Evolutionary conservation across 2,888 invertebrate genomes (phyloP).

Genomic region (Branchellion lobata): DNA sequence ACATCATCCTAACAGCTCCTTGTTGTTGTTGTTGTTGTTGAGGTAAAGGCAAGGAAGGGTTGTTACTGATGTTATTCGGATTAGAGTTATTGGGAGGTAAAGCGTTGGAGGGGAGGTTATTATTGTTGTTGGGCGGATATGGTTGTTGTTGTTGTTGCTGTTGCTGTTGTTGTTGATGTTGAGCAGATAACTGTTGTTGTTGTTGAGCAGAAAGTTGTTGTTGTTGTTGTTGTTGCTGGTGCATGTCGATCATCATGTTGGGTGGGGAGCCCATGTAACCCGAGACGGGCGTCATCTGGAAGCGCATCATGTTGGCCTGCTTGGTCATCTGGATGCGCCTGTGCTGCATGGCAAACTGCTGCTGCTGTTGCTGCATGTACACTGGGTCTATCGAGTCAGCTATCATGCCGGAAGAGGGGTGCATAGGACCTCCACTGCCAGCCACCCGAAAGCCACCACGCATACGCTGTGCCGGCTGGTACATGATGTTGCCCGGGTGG

Average conservation of each 20-base stretch:
- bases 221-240: conserved; percentile 15
- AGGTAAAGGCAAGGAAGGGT: not conserved
- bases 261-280: conserved; percentile 22
- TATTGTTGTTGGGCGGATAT: not conserved
- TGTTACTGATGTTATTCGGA: not conserved
- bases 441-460: not conserved
- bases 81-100: conserved; percentile 15
- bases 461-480: conserved; percentile 30
- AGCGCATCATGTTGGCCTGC: conserved; percentile 9
- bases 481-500: conserved; percentile 27
- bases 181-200: conserved; percentile 4
- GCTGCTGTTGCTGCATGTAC: conserved; percentile 20
- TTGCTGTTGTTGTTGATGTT: conserved; percentile 11
- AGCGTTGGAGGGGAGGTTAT: not conserved
- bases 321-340: conserved; percentile 24
- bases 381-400: not conserved
- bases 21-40: conserved; percentile 17
- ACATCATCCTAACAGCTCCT: conserved; percentile 19
- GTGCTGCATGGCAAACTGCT: conserved; percentile 8
- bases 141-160: conserved; percentile 25
- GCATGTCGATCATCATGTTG: conserved; percentile 39
- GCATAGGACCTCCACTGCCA: conserved; percentile 19
- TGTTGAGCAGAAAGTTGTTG: not conserved
- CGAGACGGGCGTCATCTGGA: not conserved
- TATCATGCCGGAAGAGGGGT: conserved; percentile 21